phyloP scores from a whole-genome alignment of 2,888 invertebrate genomes.

The Drosophila basisetae region DNA sequence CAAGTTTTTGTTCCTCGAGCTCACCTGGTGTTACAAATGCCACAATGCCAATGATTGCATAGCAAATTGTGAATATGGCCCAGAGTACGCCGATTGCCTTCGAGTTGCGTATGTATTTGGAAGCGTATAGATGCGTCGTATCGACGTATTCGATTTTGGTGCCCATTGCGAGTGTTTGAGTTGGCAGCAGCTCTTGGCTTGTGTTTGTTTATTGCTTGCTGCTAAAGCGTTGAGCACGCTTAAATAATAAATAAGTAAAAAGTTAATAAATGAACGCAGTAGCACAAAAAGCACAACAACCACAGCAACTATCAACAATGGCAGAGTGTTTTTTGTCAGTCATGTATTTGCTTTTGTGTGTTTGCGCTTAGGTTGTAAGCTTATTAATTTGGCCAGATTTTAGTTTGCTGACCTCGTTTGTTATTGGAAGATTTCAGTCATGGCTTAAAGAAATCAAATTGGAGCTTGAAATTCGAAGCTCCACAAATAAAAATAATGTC shows the following conservation, averaged over 20 bases:
- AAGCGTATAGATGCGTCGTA: constrained; percentile 95
- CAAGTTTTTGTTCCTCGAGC: constrained; percentile 8
- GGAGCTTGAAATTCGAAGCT: constrained; percentile 45
- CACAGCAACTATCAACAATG: constrained; percentile 19
- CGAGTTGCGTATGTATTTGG: constrained; percentile 95
- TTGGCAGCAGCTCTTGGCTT: constrained; percentile 18
- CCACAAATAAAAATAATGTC: constrained; percentile 5
- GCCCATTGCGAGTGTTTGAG: constrained; percentile 88
- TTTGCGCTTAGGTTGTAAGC: constrained; percentile 56
- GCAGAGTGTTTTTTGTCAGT: constrained; percentile 53
- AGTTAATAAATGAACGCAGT: constrained; percentile 31
- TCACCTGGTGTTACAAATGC: constrained; percentile 95
- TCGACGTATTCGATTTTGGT: constrained; percentile 97
- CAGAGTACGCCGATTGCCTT: constrained; percentile 98
- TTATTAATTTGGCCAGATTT: constrained; percentile 66
- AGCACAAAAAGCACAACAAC: constrained; percentile 12
- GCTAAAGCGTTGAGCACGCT: constrained; percentile 50
- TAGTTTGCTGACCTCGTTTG: constrained; percentile 73
- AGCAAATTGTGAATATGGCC: constrained; percentile 99
- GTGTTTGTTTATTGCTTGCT: constrained; percentile 39
- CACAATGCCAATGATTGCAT: constrained; percentile 97
- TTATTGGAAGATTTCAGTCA: constrained; percentile 20
- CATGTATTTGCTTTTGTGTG: constrained; percentile 51
- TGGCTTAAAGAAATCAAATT: constrained; percentile 34
- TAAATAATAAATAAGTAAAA: constrained; percentile 44